A percentile compares a stretch with the other conserved stretches of the same genome.
These are phyloP conservation scores for Myopa testacea DNA, from an alignment of 2,888 invertebrate species.

Conservation along the genomic window DNA sequence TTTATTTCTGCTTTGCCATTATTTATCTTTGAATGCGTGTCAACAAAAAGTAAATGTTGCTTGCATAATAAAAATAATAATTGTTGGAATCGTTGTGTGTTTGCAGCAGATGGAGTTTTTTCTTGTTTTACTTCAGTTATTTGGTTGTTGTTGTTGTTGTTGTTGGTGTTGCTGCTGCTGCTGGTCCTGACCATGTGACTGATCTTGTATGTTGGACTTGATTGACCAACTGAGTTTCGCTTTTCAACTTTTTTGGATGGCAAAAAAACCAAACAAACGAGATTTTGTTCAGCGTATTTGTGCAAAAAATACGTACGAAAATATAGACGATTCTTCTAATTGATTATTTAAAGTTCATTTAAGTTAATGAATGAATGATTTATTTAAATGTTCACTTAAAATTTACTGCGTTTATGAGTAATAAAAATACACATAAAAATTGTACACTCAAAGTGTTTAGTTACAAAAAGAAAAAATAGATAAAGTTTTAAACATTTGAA, in stretches of 20 bases:
- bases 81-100: neutral
- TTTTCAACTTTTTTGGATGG: neutral
- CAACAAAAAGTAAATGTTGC: constrained; percentile 25
- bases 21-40: constrained; percentile 23
- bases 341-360: neutral
- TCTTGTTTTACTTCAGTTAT: neutral
- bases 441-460: neutral
- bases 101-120: neutral
- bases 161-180: neutral
- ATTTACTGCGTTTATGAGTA: too few species aligned
- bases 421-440: neutral
- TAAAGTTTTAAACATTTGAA: neutral
- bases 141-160: neutral
- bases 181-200: constrained; percentile 29
- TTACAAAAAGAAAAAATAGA: neutral
- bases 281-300: neutral
- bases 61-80: constrained; percentile 7
- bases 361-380: neutral
- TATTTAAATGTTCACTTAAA: neutral
- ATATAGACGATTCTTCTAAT: neutral
- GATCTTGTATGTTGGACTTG: constrained; percentile 39
- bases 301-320: neutral
- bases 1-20: constrained; percentile 1
- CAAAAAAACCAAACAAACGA: neutral
- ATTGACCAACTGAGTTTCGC: neutral